Evolutionary conservation across 2,797 vertebrate genomes (phyloP).

Genomic region (Lepilemur septentrionalis): DNA sequence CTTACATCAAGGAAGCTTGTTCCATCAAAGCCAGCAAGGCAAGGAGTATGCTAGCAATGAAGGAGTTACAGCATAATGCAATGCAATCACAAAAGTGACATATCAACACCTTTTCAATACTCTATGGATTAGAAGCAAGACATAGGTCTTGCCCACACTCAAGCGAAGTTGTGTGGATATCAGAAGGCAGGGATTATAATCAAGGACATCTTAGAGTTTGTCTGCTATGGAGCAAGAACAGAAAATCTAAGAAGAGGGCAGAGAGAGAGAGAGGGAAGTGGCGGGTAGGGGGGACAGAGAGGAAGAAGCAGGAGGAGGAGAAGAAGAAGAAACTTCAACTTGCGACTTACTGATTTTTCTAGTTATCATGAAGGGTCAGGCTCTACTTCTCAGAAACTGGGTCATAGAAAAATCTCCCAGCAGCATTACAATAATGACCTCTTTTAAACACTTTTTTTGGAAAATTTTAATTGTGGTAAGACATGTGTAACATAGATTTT

Average conservation of each 20-base stretch:
- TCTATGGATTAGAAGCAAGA: background rate
- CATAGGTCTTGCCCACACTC: background rate
- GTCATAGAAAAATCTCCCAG: background rate
- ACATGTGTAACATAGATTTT: background rate
- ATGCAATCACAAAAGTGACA: background rate
- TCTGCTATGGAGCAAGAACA: background rate
- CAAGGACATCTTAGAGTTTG: background rate
- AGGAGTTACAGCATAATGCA: background rate
- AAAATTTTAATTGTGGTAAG: background rate
- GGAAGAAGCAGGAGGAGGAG: background rate
- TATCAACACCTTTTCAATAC: background rate
- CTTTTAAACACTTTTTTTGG: background rate
- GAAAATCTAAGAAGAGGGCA: background rate
- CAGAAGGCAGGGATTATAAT: background rate
- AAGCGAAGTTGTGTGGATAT: background rate
- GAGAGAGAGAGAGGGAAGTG: background rate
- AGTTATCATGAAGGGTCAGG: background rate
- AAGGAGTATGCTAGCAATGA: background rate
- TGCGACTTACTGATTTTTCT: background rate
- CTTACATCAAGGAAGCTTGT: background rate
- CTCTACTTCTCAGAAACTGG: background rate
- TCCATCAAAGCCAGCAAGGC: background rate
- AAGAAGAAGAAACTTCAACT: background rate
- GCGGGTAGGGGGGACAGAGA: fast-evolving
- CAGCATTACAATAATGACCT: background rate